These are phyloP conservation scores for Spodoptera frugiperda DNA, from an alignment of 1,140 invertebrate species.

Conservation along the genomic window DNA sequence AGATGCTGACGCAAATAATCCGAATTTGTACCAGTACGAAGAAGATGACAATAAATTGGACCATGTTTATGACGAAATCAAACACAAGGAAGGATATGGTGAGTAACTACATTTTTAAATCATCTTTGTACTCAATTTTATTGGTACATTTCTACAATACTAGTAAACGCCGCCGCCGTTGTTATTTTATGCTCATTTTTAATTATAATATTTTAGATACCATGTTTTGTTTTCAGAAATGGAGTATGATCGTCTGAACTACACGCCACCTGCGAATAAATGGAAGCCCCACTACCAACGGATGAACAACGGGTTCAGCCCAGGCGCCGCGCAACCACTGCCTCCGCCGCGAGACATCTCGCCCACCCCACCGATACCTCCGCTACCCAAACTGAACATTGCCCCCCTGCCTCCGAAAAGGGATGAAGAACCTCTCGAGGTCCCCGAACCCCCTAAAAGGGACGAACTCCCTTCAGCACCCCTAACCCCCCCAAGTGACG, in stretches of 20 bases:
- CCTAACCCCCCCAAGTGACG: slow-evolving; percentile 37
- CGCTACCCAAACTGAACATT: slow-evolving; percentile 66
- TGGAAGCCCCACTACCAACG: slow-evolving; percentile 94
- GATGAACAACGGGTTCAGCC: slow-evolving; percentile 88
- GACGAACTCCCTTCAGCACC: slow-evolving; percentile 16
- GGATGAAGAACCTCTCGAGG: slow-evolving; percentile 21
- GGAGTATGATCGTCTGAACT: slow-evolving; percentile 95
- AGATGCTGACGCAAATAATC: slow-evolving; percentile 94
- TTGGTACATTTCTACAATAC: too few species aligned
- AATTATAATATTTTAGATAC: neutral
- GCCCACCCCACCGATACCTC: slow-evolving; percentile 68
- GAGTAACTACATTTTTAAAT: slow-evolving; percentile 52
- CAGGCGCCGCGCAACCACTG: slow-evolving; percentile 31
- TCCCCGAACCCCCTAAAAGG: slow-evolving; percentile 15
- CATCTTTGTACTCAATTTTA: too few species aligned
- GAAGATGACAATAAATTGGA: slow-evolving; percentile 92
- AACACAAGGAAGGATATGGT: slow-evolving; percentile 90
- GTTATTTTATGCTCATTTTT: too few species aligned
- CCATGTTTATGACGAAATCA: slow-evolving; percentile 97
- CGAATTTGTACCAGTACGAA: slow-evolving; percentile 94
- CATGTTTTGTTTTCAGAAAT: slow-evolving; percentile 84
- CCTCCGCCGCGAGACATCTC: slow-evolving; percentile 22
- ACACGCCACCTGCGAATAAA: slow-evolving; percentile 92
- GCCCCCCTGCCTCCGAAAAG: slow-evolving; percentile 49
- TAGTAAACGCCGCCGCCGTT: too few species aligned